Evolutionary conservation across 2,888 invertebrate genomes (phyloP), one percentile per base, ranked within the genome.

Genomic region (Tribolium freemani): DNA sequence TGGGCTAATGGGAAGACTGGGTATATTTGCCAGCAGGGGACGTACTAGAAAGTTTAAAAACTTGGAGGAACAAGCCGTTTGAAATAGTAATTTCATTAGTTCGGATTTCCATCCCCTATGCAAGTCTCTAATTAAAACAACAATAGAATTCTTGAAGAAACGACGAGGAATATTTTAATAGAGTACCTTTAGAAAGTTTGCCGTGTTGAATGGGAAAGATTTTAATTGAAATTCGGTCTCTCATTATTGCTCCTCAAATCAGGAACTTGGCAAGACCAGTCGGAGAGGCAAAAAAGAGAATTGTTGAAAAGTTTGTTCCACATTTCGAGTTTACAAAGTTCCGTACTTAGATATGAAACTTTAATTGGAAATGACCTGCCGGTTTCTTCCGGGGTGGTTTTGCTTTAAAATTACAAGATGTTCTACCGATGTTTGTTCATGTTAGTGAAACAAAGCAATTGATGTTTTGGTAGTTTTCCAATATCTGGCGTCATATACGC

Each of bases 91-190:
- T 83, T 83, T 80, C 80, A 81, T 83, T 81, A 82, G 78, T 78
- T 73, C 75, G 77, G 79, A 81, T 79, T 80, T 80, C 76, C 77
- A 78, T 77, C 77, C 76, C 77, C 79, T 81, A 77, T 81, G 81
- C 79, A 79, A 79, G 80, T 78, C 78, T 78, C 75, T 79, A 83
- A 83, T 84, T 83, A 83, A 83, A 82, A 81, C 80, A 81, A 84
- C 84, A 84, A 84, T 84, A 76, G 82, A 82, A 82, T 80, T 82
- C 79, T 77, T 78, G 77, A 78, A 76, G 79, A 81, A 82, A 79
- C 80, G 79, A 76, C 75, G 78, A 77, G 75, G 80, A 81, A 82
- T 84, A 83, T 83, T 84, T 83, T 83, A 83, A 83, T 82, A 79
- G 81, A 74, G 72, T 76, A 75, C 74, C 64, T 74, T 63, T 60